Evolutionary conservation across 2,113 vertebrate species (phyloP), one percentile per base, ranked within the genome.

Genomic region (Leptobrachium ailaonicum): DNA sequence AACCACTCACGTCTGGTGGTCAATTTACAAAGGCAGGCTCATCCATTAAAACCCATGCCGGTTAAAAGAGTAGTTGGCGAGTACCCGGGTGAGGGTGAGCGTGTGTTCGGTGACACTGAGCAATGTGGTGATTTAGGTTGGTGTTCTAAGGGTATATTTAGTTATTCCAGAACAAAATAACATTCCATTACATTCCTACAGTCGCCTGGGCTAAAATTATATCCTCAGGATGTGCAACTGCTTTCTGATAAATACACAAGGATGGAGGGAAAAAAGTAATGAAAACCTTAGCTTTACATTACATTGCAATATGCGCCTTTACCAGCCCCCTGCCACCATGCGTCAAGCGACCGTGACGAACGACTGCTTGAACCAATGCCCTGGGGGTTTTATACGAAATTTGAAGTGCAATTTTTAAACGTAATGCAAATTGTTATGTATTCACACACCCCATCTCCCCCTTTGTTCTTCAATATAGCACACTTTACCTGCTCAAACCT

Each of bases 321-420:
- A 42, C 45, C 70, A 73, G 53, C 2, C 77, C 62, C 71, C 70
- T 44, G 50, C 50, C 13, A 11, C 62, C 58, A 56, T 44, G 78
- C 70, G 73, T 67, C 40, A 8, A 66, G 77, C 60, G 60, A 73
- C 66, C 56, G 75, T 77, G 54, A 77, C 75, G 69, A 77, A 77
- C 69, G 66, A 77, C 54, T 58, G 75, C 75, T 53, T 9, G 63
- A 67, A 47, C 5, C 9, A 14, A 60, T 7, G 41, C 75, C 66
- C 42, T 47, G 4, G 75, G 66, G 75, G 58, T 40, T 32, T 47
- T 41, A 14, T 41, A 14, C 13, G 42, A 41, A 70, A 77, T 60
- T 60, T 41, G n/a, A 70, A 54, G 62, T 64, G n/a, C 62, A 40
- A 32, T 13, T 64, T 13, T 64, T 64, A 64, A 20, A 64, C 20